Evolutionary conservation across 2,888 invertebrate species (phyloP).

Genomic region (Schrankia costaestrigalis): DNA sequence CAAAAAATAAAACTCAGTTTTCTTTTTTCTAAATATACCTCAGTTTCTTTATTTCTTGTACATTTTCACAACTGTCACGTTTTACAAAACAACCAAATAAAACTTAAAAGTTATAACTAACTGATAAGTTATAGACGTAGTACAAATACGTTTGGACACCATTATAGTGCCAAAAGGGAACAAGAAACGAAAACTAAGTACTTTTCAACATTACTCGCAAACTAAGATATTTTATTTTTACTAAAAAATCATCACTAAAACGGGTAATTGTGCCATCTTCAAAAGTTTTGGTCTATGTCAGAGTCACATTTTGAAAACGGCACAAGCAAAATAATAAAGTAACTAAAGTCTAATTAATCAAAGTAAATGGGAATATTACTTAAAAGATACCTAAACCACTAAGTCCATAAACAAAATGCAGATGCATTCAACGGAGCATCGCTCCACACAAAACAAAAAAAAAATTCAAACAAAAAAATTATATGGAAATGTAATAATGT

Average conservation of each 20-base stretch:
- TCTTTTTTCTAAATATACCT: constrained; percentile 61
- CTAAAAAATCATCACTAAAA: constrained; percentile 47
- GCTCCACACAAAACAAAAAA: constrained; percentile 43
- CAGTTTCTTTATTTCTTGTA: constrained; percentile 73
- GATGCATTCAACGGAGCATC: constrained; percentile 49
- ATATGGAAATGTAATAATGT: constrained; percentile 62
- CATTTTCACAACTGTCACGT: constrained; percentile 69
- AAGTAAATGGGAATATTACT: constrained; percentile 73
- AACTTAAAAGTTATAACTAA: constrained; percentile 17
- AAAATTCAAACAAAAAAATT: constrained; percentile 36
- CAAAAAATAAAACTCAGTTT: constrained; percentile 65
- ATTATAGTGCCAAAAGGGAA: constrained; percentile 19
- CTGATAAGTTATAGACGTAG: constrained; percentile 18
- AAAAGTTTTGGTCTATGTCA: constrained; percentile 36
- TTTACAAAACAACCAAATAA: constrained; percentile 56
- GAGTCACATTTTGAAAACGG: constrained; percentile 46
- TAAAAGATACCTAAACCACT: constrained; percentile 64
- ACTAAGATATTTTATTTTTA: constrained; percentile 50
- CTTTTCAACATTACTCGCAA: constrained; percentile 39
- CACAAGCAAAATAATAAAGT: constrained; percentile 47
- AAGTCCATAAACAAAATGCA: constrained; percentile 59
- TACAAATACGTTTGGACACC: constrained; percentile 15
- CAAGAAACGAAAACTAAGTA: constrained; percentile 34
- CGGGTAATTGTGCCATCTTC: constrained; percentile 54
- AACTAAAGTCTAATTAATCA: constrained; percentile 60